A percentile compares a stretch with the other conserved stretches of the same genome.
These are phyloP conservation scores for Melanerpes aurifrons DNA, from an alignment of 2,113 vertebrate species.

Conservation along the genomic window DNA sequence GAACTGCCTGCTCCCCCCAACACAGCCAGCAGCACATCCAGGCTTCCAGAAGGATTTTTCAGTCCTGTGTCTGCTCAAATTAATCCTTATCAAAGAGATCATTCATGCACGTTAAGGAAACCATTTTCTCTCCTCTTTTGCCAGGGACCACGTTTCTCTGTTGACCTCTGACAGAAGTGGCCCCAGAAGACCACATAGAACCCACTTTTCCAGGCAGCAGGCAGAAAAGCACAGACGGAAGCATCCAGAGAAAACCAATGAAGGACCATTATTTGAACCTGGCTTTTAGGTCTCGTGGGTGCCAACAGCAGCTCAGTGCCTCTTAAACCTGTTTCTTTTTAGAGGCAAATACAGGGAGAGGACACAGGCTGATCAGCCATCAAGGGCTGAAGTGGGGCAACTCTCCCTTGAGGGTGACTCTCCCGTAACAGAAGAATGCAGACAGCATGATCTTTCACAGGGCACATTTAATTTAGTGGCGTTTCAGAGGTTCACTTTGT, in stretches of 20 bases:
- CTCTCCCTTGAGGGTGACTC: not conserved
- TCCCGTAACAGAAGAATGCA: not conserved
- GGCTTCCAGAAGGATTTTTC: not conserved
- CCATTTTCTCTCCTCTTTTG: not conserved
- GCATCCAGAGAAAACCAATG: not conserved
- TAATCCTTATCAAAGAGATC: not conserved
- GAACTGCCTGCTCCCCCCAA: not conserved
- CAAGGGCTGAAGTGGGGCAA: not conserved
- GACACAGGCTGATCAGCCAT: not conserved
- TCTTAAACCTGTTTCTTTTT: not conserved
- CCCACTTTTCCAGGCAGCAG: not conserved
- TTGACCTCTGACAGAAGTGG: not conserved
- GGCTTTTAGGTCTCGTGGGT: not conserved
- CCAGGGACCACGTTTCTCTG: not conserved
- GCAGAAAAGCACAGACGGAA: not conserved
- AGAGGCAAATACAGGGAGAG: not conserved
- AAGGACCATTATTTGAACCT: not conserved
- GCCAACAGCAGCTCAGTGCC: not conserved
- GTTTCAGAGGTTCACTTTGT: conserved; percentile 9
- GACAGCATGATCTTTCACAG: not conserved
- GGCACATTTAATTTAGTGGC: not conserved
- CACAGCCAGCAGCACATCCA: accelerated
- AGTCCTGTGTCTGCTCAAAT: not conserved
- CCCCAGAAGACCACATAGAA: not conserved
- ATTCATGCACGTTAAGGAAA: not conserved